Percentiles rank a stretch among this genome's conserved stretches.
phyloP scores from a whole-genome alignment of 2,113 vertebrate species.

The Condylura cristata region DNA sequence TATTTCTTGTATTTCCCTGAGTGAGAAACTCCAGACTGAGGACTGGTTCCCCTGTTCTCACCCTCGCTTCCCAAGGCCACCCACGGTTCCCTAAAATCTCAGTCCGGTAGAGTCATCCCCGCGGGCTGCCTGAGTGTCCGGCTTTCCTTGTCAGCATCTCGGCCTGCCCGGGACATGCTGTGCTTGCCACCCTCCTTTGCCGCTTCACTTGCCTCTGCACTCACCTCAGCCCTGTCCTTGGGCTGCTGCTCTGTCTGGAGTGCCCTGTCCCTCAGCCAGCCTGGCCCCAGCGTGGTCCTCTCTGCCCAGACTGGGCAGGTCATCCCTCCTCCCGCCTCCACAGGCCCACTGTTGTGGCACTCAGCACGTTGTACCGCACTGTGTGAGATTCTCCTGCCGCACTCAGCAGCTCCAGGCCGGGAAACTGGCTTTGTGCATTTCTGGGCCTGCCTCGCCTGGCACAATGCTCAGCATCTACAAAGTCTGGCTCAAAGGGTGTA shows the following conservation, averaged over 20 bases:
- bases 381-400: neutral
- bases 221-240: neutral
- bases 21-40: neutral
- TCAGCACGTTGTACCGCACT: neutral
- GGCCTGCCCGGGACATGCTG: no score
- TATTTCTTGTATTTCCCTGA: neutral
- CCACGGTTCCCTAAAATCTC: neutral
- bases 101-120: neutral
- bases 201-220: neutral
- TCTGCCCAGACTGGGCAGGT: neutral
- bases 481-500: neutral
- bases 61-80: neutral
- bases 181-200: fast-evolving
- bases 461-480: neutral
- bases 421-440: neutral
- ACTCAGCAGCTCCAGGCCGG: neutral
- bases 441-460: neutral
- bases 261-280: neutral
- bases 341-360: no score
- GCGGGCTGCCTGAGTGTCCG: neutral
- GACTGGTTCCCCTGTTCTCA: neutral
- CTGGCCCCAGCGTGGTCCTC: neutral
- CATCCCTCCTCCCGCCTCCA: neutral
- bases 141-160: no score
- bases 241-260: neutral